Evolutionary conservation across 2,797 vertebrate species (phyloP), one percentile per base, ranked within the genome.

Genomic region (Cryptoprocta ferox): DNA sequence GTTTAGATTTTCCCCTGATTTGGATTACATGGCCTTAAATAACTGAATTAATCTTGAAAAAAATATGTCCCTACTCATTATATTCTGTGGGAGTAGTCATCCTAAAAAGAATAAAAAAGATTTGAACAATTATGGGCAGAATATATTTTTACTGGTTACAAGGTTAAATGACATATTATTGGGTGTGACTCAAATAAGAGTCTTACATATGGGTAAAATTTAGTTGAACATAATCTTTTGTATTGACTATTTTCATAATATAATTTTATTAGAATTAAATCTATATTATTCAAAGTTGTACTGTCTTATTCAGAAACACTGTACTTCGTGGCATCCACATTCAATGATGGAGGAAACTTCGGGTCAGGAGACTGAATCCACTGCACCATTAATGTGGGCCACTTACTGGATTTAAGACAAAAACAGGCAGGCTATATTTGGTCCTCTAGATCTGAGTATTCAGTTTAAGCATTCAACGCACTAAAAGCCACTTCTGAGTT

Each of bases 401-500:
- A 84, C 19, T 66, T 87, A 48, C 1, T 59, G 59, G 68, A 75
- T 82, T 88, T 76, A 92, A 75, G 19, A 32, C 32, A 82, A 88
- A 95, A 88, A 83, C n/a, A 35, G 73, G 26, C 30, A 83, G 45
- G 37, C 15, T 65, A 14, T 35, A 65, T 28, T 39, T 48, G 30
- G 59, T 87, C 39, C 28, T 92, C 39, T 84, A 88, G 78, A 94
- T 59, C n/a, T 79, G 35, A 84, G 53, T 68, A 50, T 42, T 84
- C 75, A 66, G n/a, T 59, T 84, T 35, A 91, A 88, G 48, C 19
- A 56, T 70, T 71, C 37, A 50, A n/a, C 9, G 85, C 37, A 81
- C 66, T 75, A 73, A 91, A 85, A 66, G n/a, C 21, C 28, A 95
- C 32, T 85, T 90, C 30, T 66, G 30, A 93, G 45, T 86, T 93